These are phyloP conservation scores for Camponotus vicinus DNA, from an alignment of 1,140 invertebrate species.

Conservation along the genomic window DNA sequence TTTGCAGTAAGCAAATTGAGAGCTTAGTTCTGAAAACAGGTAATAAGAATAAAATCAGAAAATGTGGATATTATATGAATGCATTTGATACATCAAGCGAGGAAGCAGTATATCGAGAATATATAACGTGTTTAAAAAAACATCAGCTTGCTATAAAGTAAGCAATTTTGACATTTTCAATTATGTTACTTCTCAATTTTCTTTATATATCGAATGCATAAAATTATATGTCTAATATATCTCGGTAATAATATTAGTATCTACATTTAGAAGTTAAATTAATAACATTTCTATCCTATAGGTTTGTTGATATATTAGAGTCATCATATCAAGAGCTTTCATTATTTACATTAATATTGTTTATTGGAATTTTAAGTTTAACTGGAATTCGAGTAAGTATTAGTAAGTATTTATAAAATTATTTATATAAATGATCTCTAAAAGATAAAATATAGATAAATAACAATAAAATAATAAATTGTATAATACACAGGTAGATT, in stretches of 20 bases:
- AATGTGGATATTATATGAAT: background rate
- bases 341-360: background rate
- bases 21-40: background rate
- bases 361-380: background rate
- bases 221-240: background rate
- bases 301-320: constrained; percentile 2
- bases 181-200: background rate
- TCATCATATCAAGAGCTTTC: constrained; percentile 6
- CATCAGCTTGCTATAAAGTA: constrained; percentile 38
- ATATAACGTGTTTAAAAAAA: constrained; percentile 33
- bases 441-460: background rate
- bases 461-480: background rate
- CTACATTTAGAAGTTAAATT: background rate
- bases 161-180: background rate
- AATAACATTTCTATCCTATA: background rate
- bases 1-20: constrained; percentile 22
- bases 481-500: no score
- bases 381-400: constrained; percentile 13
- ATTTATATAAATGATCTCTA: background rate
- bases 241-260: background rate
- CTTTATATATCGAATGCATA: background rate
- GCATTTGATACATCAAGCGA: background rate
- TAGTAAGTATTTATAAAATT: background rate
- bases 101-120: constrained; percentile 10
- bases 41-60: background rate